Base-by-base conservation (phyloP, 1,140 invertebrate genomes). In the Drosophila teissieri region DNA sequence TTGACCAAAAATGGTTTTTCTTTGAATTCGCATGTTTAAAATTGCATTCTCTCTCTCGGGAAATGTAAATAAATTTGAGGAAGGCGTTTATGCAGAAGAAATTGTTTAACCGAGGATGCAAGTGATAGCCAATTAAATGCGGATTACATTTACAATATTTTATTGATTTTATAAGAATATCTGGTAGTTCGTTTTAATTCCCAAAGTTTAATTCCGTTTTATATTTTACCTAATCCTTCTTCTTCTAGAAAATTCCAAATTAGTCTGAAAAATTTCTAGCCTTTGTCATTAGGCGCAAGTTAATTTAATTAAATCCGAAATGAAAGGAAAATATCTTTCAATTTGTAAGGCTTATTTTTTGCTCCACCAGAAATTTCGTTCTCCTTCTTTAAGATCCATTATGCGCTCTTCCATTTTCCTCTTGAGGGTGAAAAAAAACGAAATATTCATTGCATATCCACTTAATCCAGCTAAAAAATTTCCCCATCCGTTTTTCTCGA, bases 381-480 rank as follows among this genome's bases (percentile, higher is more conserved):
- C 12, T 8, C 19, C 24, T 12, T 19, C 37, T 40, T 70, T 57
- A 10, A 64, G 31, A 12, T 11, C 40, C 31, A 36, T 19, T 52
- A 11, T 19, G 19, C 5, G 31, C 27, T 37, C 11, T 15, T 42
- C 17, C 5, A 49, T 31, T 31, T 57, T 15, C 22, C 54, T 12
- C 15, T 31, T 4, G 42, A 46, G 63, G 1, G 27, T 11, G 31
- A 10, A 22, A 34, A 69, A 56, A 54, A 69, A 24, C 52, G 27
- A 70, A 70, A 57, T 70, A 70, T 57, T 70, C 53, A 57, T 57
- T 36, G 68, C 65, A 57, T 40, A 42, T 70, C 42, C 68, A 49
- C 52, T 70, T 70, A 70, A 70, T 70, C 64, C 52, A 27, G 64
- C 64, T 49, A n/a, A 40, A 70, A 70, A 49, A 57, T 27, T 39